A percentile compares a stretch with the other conserved stretches of the same genome.
phyloP scores from a whole-genome alignment of 2,113 vertebrate genomes.

The Sinocyclocheilus rhinocerous region DNA sequence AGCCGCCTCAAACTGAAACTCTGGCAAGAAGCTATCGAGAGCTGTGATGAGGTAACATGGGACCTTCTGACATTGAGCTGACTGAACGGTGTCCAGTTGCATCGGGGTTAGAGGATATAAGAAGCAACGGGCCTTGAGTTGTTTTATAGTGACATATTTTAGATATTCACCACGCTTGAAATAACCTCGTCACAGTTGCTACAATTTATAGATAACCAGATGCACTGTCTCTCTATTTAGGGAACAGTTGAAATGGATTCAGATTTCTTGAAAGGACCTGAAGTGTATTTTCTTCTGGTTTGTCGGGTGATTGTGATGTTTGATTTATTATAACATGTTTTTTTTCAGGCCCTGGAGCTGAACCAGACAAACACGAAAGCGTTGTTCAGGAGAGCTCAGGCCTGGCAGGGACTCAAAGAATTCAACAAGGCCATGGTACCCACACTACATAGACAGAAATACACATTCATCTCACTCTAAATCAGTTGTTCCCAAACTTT shows the following conservation, averaged over 20 bases:
- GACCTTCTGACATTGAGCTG: not conserved
- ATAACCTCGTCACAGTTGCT: no score
- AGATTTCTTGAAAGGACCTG: not conserved
- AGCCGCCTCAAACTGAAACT: constrained; percentile 86
- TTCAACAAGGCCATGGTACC: constrained; percentile 89
- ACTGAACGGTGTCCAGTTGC: constrained; percentile 5
- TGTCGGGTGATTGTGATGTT: not conserved
- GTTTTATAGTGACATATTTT: not conserved
- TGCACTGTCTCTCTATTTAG: not conserved
- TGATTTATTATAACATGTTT: not conserved
- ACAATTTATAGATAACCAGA: no score
- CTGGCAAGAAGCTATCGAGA: constrained; percentile 90
- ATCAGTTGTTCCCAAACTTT: not conserved
- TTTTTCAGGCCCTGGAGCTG: constrained; percentile 85
- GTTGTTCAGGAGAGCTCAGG: constrained; percentile 93
- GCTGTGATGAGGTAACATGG: constrained; percentile 84
- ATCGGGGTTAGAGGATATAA: constrained; percentile 6
- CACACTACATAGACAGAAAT: not conserved
- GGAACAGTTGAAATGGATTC: not conserved
- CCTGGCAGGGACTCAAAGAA: constrained; percentile 92
- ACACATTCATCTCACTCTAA: not conserved
- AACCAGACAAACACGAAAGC: constrained; percentile 90
- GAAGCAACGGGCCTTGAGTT: not conserved
- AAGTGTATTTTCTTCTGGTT: not conserved
- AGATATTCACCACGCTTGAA: not conserved